Evolutionary conservation across 2,797 vertebrate genomes (phyloP), one percentile per base, ranked within the genome.

Genomic region (Threskiornis aethiopicus): DNA sequence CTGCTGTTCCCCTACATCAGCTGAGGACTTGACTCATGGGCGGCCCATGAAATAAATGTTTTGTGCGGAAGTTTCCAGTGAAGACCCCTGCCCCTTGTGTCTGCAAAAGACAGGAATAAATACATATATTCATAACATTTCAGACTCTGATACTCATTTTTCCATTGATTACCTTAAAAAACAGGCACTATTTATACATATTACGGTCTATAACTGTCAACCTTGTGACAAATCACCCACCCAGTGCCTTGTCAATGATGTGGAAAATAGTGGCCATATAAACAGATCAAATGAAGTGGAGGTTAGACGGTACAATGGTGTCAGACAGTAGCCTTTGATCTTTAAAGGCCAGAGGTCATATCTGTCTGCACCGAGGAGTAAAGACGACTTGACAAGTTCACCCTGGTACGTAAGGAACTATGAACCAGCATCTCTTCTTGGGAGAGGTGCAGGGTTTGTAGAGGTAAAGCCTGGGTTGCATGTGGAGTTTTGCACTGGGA

Each of bases 251-350:
- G 84, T 66, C 95, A 97, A 94, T 91, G 92, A 86, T 73, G 94
- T 93, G 94, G 96, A 97, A 97, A 96, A 95, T 76, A 96, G 92
- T 81, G 71, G 75, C 79, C 87, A n/a, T 37, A 92, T 83, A 97
- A 96, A 89, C 94, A 95, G 84, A 89, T 47, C 84, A 91, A 92
- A 96, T 95, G 92, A 95, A 95, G 95, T 95, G 87, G 82, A 94
- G 87, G 79, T 72, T 59, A 59, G 89, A 41, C 0, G 1, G 42
- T 21, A 69, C 51, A 83, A 85, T 84, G 65, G 51, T 76, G 47
- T 70, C 46, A 69, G 54, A n/a, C 13, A 0, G 0, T 47, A 85
- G 22, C 92, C 90, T 96, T 89, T 86, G 82, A 78, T 85, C 84
- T 92, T 73, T 41, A 57, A 86, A 88, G 58, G 69, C 39, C 80